Conservation (phyloP, 2,888 invertebrate genomes). For the Drosophila histrio region DNA sequence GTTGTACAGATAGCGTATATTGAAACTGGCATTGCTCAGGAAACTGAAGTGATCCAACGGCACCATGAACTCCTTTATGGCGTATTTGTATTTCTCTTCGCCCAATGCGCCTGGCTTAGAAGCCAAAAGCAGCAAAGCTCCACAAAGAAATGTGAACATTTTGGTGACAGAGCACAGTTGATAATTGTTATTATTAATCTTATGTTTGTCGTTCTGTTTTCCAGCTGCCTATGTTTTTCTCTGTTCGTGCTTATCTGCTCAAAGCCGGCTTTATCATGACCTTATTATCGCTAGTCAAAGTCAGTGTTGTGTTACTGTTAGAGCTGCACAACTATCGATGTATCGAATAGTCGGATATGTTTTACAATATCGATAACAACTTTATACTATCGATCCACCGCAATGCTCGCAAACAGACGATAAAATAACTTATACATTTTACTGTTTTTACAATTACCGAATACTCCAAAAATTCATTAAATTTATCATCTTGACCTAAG, state of each 20-base stretch:
- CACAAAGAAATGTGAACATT: slow-evolving; percentile 36
- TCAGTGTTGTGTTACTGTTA: no score
- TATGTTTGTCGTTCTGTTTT: background rate
- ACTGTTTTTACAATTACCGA: no score
- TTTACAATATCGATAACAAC: no score
- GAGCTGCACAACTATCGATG: no score
- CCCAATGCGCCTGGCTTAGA: background rate
- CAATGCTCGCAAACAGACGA: no score
- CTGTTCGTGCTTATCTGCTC: slow-evolving; percentile 12
- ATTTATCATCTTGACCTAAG: no score
- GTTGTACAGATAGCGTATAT: slow-evolving; percentile 89
- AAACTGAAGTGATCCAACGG: slow-evolving; percentile 96
- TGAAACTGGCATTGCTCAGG: slow-evolving; percentile 89
- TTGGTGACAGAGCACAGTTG: background rate
- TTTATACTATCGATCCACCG: no score
- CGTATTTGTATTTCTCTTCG: slow-evolving; percentile 50
- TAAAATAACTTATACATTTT: no score
- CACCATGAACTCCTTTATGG: slow-evolving; percentile 82
- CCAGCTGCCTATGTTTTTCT: slow-evolving; percentile 21
- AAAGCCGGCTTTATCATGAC: slow-evolving; percentile 46
- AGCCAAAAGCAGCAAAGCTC: slow-evolving; percentile 13
- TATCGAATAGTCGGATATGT: no score
- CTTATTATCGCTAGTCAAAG: slow-evolving; percentile 32
- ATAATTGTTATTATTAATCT: background rate
- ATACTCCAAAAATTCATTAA: no score